phyloP scores from a whole-genome alignment of 2,888 invertebrate species.

The Allygus modestus region DNA sequence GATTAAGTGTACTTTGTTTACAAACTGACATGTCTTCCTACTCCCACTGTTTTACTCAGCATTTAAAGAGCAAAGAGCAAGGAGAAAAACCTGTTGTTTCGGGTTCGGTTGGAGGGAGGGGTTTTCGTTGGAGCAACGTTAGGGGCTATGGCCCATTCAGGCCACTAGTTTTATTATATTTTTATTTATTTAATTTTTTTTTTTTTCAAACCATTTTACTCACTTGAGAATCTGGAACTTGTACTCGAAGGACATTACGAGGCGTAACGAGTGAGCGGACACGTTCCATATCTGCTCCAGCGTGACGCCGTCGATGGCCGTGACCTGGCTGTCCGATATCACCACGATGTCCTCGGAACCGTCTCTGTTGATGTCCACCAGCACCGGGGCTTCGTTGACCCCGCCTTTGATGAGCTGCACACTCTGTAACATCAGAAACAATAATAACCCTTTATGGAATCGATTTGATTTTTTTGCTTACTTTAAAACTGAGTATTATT shows the following conservation, averaged over 20 bases:
- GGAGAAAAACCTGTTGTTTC: no score
- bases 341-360: constrained; percentile 84
- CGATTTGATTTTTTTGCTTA: background rate
- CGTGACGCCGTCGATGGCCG: constrained; percentile 84
- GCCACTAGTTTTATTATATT: no score
- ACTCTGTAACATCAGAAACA: constrained; percentile 71
- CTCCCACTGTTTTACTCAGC: no score
- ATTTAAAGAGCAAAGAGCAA: no score
- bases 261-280: background rate
- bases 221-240: constrained; percentile 21
- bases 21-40: no score
- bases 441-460: no score
- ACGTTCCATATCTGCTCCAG: constrained; percentile 84
- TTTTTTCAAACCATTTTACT: background rate
- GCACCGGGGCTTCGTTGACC: constrained; percentile 81
- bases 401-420: constrained; percentile 74
- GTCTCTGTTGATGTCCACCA: constrained; percentile 86
- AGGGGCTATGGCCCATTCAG: no score
- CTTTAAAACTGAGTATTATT: background rate
- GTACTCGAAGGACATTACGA: background rate
- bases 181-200: no score
- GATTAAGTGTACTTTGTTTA: no score
- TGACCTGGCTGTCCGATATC: constrained; percentile 83
- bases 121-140: no score
- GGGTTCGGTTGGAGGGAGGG: no score